Conservation (phyloP, 2,797 vertebrate genomes). For the Phrynocephalus vlangalii region DNA sequence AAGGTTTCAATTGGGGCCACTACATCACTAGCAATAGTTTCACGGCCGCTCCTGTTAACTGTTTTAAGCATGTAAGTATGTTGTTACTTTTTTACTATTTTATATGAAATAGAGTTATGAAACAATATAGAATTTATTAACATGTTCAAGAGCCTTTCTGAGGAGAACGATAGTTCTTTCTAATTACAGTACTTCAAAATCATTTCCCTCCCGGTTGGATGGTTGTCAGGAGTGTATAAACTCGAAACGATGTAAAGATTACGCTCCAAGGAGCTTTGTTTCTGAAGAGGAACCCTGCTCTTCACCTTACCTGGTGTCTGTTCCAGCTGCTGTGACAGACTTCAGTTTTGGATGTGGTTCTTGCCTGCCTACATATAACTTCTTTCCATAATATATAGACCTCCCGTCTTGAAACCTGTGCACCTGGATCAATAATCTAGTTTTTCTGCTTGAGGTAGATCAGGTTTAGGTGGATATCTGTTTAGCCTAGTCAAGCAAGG, state of each 20-base stretch:
- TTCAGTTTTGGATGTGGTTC: neutral
- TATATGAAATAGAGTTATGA: neutral
- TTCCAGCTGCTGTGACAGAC: neutral
- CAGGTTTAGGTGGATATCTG: neutral
- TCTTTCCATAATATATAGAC: neutral
- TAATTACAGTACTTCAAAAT: neutral
- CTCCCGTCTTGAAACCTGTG: neutral
- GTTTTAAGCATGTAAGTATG: slow-evolving; percentile 94
- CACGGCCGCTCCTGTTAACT: slow-evolving; percentile 91
- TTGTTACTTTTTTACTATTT: slow-evolving; percentile 16
- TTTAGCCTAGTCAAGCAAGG: neutral
- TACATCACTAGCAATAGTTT: slow-evolving; percentile 96
- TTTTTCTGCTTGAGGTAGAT: neutral
- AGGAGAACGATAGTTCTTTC: neutral
- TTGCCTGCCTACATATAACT: neutral
- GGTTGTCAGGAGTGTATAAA: neutral
- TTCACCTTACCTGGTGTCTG: neutral
- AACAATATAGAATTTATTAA: neutral
- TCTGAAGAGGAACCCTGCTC: neutral
- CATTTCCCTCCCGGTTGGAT: neutral
- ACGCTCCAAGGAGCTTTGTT: neutral
- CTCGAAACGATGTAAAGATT: neutral
- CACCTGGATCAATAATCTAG: neutral
- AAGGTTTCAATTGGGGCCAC: slow-evolving; percentile 93
- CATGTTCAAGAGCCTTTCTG: neutral